phyloP scores from a whole-genome alignment of 2,113 vertebrate species.

The Pogonocichla stellata region DNA sequence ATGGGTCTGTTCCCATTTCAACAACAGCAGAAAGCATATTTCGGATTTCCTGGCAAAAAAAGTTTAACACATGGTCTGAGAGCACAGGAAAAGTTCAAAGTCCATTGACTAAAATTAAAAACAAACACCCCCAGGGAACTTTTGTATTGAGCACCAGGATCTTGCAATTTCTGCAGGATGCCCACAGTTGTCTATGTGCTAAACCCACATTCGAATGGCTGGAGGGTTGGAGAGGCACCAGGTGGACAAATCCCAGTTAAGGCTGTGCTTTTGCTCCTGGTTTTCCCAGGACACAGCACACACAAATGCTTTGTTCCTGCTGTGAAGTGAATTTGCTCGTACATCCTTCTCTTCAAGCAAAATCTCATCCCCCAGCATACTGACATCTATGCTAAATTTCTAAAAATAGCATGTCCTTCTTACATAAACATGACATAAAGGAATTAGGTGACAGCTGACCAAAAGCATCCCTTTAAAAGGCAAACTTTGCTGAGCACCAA shows the following conservation, averaged over 20 bases:
- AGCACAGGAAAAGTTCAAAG: background rate
- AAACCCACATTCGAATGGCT: accelerated
- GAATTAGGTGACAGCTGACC: slow-evolving; percentile 41
- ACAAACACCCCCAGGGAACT: background rate
- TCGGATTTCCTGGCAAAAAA: background rate
- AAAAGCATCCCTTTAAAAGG: slow-evolving; percentile 16
- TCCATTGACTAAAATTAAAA: background rate
- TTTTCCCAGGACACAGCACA: background rate
- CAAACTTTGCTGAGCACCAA: background rate
- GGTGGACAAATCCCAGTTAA: background rate
- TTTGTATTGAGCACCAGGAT: background rate
- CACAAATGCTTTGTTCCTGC: background rate
- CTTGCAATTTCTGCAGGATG: background rate
- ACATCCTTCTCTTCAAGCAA: background rate
- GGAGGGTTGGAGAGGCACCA: background rate
- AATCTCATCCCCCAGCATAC: background rate
- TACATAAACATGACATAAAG: slow-evolving; percentile 31
- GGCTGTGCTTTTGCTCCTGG: background rate
- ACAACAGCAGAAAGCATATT: background rate
- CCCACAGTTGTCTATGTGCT: background rate
- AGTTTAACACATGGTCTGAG: background rate
- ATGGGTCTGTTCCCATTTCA: background rate
- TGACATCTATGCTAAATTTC: background rate
- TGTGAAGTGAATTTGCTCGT: background rate
- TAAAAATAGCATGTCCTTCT: background rate